Conservation (phyloP, 2,113 vertebrate species). For the Anser cygnoides region DNA sequence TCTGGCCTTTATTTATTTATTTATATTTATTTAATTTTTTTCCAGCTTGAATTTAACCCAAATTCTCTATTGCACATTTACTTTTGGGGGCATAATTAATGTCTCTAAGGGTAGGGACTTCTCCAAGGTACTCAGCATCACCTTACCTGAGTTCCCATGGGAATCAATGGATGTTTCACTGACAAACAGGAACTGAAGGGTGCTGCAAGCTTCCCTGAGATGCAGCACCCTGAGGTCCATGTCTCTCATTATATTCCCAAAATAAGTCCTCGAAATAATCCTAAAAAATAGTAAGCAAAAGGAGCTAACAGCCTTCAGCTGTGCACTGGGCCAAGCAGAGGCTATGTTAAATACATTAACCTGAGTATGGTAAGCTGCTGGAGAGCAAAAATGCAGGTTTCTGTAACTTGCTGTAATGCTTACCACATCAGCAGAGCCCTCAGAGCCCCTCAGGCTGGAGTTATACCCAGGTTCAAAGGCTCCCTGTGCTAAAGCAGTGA, state of each 20-base stretch:
- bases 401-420: background rate
- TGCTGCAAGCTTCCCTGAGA: background rate
- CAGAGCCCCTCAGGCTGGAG: background rate
- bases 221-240: background rate
- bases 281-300: background rate
- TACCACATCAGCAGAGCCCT: background rate
- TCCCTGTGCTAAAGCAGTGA: background rate
- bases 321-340: background rate
- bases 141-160: background rate
- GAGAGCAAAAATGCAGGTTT: background rate
- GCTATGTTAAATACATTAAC: background rate
- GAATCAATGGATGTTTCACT: background rate
- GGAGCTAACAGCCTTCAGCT: background rate
- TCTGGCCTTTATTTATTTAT: no score
- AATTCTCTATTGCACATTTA: background rate
- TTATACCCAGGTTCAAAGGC: background rate
- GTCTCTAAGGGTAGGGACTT: background rate
- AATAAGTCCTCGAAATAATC: background rate
- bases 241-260: background rate
- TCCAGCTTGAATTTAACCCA: background rate
- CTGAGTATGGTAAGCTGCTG: background rate
- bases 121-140: background rate
- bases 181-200: background rate
- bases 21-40: background rate
- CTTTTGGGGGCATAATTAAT: background rate